A percentile compares a stretch with the other conserved stretches of the same genome.
These are phyloP conservation scores for Coturnix japonica DNA, from an alignment of 2,113 vertebrate species.

Conservation along the genomic window DNA sequence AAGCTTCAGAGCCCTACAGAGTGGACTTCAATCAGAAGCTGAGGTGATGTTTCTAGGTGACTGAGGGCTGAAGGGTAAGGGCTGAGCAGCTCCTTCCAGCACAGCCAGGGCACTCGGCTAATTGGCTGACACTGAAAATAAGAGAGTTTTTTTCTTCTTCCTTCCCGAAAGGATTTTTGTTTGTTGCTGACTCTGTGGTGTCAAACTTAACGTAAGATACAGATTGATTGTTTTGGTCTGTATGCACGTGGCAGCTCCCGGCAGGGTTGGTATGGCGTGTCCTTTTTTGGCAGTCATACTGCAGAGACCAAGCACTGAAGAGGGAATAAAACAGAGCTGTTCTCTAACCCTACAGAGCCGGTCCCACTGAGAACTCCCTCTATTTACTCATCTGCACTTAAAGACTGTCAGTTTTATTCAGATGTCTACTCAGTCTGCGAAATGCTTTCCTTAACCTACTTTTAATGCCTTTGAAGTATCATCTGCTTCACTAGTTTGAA, in stretches of 20 bases:
- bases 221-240: background rate
- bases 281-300: background rate
- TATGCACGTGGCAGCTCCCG: background rate
- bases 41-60: background rate
- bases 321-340: background rate
- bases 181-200: background rate
- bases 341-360: background rate
- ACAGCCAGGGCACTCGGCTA: background rate
- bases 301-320: background rate
- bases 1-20: background rate
- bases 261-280: background rate
- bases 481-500: conserved; percentile 42
- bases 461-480: conserved; percentile 42
- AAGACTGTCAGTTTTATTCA: background rate
- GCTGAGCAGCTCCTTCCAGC: background rate
- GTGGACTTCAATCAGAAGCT: accelerated
- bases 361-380: background rate
- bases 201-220: background rate
- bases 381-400: background rate
- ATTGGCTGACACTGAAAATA: background rate
- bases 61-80: background rate
- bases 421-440: background rate
- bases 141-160: background rate
- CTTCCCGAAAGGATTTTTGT: background rate
- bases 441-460: conserved; percentile 40